phyloP scores from a whole-genome alignment of 2,888 invertebrate genomes.

The Phaedon cochleariae region DNA sequence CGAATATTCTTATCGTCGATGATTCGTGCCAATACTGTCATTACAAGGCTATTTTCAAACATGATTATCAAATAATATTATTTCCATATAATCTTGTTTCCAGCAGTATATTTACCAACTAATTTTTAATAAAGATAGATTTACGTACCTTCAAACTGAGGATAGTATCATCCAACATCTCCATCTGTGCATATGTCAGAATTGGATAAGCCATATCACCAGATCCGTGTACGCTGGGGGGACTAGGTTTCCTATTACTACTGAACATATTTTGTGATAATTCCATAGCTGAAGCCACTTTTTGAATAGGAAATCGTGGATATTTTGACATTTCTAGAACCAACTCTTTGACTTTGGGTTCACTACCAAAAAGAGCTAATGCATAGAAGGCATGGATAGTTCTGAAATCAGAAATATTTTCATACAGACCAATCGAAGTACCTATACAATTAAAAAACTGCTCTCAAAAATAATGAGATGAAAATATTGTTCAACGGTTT shows the following conservation, averaged over 20 bases:
- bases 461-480: no score
- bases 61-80: no score
- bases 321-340: conserved; percentile 57
- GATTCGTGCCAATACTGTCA: no score
- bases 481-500: no score
- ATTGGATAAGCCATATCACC: conserved; percentile 46
- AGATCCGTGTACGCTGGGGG: not conserved
- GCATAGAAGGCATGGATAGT: conserved; percentile 65
- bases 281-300: conserved; percentile 50
- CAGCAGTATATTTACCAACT: no score
- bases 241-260: conserved; percentile 1
- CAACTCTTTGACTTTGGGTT: conserved; percentile 60
- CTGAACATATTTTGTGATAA: conserved; percentile 44
- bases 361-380: conserved; percentile 63
- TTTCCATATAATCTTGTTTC: no score
- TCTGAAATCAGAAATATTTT: conserved; percentile 41
- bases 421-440: no score
- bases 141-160: conserved; percentile 45
- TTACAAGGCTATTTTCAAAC: no score
- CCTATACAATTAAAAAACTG: no score
- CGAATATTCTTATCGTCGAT: no score
- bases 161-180: conserved; percentile 53
- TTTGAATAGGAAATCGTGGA: conserved; percentile 47
- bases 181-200: conserved; percentile 54
- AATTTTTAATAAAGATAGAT: not conserved